These are phyloP conservation scores for Pantelozetes paolii DNA, from an alignment of 2,888 invertebrate genomes.

Conservation along the genomic window DNA sequence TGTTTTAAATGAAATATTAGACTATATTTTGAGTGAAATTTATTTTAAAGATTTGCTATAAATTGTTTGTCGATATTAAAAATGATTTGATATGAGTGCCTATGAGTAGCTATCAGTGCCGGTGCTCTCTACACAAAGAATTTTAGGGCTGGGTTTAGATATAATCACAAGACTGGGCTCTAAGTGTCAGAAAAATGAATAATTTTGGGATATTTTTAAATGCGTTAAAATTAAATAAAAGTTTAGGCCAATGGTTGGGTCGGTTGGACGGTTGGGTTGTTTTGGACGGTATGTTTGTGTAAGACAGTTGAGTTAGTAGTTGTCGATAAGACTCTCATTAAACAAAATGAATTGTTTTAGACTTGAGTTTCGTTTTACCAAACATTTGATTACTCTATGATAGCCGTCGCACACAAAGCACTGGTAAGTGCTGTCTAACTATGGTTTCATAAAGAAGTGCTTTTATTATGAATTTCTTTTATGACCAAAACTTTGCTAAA, in stretches of 20 bases:
- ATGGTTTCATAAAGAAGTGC: not conserved
- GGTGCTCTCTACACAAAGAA: not conserved
- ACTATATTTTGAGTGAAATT: slow-evolving; percentile 10
- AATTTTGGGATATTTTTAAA: not conserved
- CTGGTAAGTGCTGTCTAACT: not conserved
- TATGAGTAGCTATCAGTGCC: not conserved
- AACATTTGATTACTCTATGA: slow-evolving; percentile 7
- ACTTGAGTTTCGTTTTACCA: not conserved
- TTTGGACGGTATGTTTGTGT: not conserved
- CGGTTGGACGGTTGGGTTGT: no score
- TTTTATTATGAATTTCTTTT: slow-evolving; percentile 6
- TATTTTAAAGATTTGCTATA: slow-evolving; percentile 21
- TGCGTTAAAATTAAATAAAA: not conserved
- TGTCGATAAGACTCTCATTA: slow-evolving; percentile 33
- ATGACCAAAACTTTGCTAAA: not conserved
- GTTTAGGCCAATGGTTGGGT: not conserved
- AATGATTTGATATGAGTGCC: not conserved
- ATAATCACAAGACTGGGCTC: not conserved
- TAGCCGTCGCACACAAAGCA: not conserved
- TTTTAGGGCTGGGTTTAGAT: slow-evolving; percentile 11
- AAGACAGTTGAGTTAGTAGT: not conserved
- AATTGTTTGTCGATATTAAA: slow-evolving; percentile 20
- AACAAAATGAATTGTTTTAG: slow-evolving; percentile 23
- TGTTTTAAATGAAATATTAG: slow-evolving; percentile 24
- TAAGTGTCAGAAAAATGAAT: not conserved